Evolutionary conservation across 2,888 invertebrate genomes (phyloP), one percentile per base, ranked within the genome.

Genomic region (Cynaeus angustus): DNA sequence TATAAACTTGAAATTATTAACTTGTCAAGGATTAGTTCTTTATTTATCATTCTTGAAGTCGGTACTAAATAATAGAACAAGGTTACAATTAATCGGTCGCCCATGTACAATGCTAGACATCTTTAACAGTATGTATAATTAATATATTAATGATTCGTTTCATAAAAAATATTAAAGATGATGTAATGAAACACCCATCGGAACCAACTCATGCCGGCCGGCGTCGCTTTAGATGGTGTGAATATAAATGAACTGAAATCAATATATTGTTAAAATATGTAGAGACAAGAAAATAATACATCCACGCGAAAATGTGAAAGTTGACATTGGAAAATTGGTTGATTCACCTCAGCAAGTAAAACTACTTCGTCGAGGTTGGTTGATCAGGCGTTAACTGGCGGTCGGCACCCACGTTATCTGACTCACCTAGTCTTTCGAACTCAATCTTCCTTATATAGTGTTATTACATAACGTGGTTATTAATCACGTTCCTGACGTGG

Each of bases 401-500:
- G 59, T 55, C 68, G 43, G 72, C 72, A 70, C 74, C 69, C 56
- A 71, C 70, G 46, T 50, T 66, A 37, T n/a, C n/a, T 68, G 74
- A 75, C 68, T 72, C 71, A 72, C 71, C 62, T 71, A 70, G 13
- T 53, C 53, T 56, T 59, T 62, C 58, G 45, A 56, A 45, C 67
- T 61, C 52, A 66, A 72, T 75, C 72, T 76, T 79, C 77, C 77
- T 75, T 77, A 68, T 74, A 72, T 74, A 71, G 77, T 14, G 21
- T 64, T 70, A 68, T 73, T 74, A 43, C 68, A 69, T 74, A 72
- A 75, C 33, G 14, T 33, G 1, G n/a, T 21, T 21, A 21, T 21
- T 21, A 21, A 21, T 21, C 21, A 21, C 21, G 21, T 1, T 4
- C 1, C 21, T 21, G 33, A 33, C 33, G 33, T 33, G 33, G 7